Percentiles rank a stretch among this genome's conserved stretches.
Conservation (phyloP, 2,888 invertebrate species). For the Volucella inflata region DNA sequence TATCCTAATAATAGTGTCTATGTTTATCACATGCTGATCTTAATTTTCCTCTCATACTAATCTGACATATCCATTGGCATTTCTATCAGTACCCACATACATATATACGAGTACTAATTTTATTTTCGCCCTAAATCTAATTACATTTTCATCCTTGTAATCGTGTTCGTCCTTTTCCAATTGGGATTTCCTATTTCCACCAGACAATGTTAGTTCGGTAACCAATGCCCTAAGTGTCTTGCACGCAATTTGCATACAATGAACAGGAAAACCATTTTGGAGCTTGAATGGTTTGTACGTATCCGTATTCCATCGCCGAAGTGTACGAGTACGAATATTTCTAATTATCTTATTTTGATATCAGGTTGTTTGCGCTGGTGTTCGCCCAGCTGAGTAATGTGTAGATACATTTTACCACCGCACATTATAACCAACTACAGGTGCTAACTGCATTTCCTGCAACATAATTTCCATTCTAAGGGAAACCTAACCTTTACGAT, state of each 20-base stretch:
- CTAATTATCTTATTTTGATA: constrained; percentile 45
- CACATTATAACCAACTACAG: constrained; percentile 9
- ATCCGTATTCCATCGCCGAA: neutral
- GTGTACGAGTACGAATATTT: constrained; percentile 10
- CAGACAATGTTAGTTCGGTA: neutral
- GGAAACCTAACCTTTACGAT: no score
- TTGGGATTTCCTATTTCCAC: no score
- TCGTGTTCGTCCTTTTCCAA: no score
- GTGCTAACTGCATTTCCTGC: constrained; percentile 1
- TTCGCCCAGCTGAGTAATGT: constrained; percentile 19
- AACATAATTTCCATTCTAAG: neutral
- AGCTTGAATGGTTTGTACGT: neutral
- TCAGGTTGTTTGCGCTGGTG: constrained; percentile 8
- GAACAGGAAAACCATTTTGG: neutral
- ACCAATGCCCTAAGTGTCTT: neutral
- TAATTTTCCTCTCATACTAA: no score
- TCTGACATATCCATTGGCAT: no score
- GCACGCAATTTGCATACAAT: constrained; percentile 15
- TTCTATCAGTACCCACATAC: no score
- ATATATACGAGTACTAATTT: no score
- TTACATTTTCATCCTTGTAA: neutral
- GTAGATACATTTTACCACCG: constrained; percentile 2
- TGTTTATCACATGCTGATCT: no score
- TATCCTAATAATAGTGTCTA: no score
- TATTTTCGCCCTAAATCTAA: neutral